Base-by-base conservation (phyloP, 2,113 vertebrate genomes). In the Calidris pygmaea region DNA sequence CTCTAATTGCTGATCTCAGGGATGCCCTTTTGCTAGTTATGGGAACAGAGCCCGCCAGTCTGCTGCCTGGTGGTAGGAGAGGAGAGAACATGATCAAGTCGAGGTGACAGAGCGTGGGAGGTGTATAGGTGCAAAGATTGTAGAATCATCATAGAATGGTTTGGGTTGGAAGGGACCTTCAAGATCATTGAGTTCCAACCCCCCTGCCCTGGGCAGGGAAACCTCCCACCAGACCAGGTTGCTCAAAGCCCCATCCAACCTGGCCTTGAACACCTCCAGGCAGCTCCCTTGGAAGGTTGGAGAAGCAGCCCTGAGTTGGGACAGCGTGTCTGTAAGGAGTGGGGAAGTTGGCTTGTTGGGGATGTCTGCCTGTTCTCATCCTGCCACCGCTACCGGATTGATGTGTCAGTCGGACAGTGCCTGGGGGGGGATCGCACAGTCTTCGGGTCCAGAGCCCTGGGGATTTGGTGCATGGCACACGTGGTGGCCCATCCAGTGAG, bases 301-400 rank as follows among this genome's bases (percentile, higher is more conserved):
- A 66, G 37, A 63, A 58, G 53, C 59, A 75, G 8, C 48, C 47
- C 24, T 20, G 27, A 24, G 19, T 45, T 5, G 39, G 73, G 37
- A 43, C 53, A 59, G 77, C 5, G 2, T 0, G 0, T 34, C 55
- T 78, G 12, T 47, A 45, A n/a, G 56, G 27, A 71, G 30, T 0
- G 0, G 52, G 34, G 32, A 67, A 11, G 29, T 30, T 0, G 1
- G 18, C n/a, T 55, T 75, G 47, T 50, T 66, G 39, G 52, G 62
- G n/a, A 6, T 7, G 16, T 58, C 35, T 85, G 18, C 71, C 80
- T 45, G 14, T 89, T 89, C 48, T 80, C 13, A 50, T 74, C 24
- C 29, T 80, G 68, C 22, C 27, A 7, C 79, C 22, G n/a, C 41
- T 50, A 4, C 16, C 37, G 34, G 23, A 14, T 41, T 56, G 23